Evolutionary conservation across 1,140 invertebrate genomes (phyloP).

Genomic region (Meloidogyne chitwoodi): DNA sequence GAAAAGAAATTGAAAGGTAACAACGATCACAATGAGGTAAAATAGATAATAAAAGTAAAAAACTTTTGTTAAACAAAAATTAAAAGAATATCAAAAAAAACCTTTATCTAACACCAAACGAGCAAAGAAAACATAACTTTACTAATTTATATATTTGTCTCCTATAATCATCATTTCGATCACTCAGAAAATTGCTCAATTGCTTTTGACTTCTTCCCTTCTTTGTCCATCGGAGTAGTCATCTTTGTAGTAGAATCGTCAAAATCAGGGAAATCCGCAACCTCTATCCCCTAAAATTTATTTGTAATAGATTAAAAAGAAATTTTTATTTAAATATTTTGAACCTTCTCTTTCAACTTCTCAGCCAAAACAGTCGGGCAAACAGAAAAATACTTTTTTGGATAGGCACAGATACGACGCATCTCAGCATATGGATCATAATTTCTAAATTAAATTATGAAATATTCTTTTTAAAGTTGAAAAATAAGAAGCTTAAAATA

Average conservation of each 20-base stretch:
- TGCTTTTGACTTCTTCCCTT: not conserved
- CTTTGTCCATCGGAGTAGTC: not conserved
- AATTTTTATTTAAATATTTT: too few relatives aligned
- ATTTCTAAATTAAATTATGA: conserved; percentile 28
- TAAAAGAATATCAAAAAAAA: not conserved
- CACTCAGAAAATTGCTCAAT: not conserved
- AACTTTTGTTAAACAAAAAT: too few relatives aligned
- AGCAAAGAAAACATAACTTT: not conserved
- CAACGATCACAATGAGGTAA: too few relatives aligned
- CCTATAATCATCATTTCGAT: too few relatives aligned
- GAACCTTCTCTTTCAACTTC: conserved; percentile 52
- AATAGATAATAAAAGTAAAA: too few relatives aligned
- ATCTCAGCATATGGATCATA: conserved; percentile 56
- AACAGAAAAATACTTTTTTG: conserved; percentile 42
- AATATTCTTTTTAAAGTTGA: conserved; percentile 7
- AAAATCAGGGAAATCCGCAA: not conserved
- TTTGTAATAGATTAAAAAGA: conserved; percentile 17
- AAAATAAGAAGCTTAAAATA: not conserved
- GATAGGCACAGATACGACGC: conserved; percentile 50
- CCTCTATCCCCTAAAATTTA: not conserved
- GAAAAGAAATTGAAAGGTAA: too few relatives aligned
- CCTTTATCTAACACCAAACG: not conserved
- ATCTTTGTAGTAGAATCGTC: not conserved
- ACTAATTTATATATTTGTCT: not conserved
- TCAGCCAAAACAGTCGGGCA: conserved; percentile 51